Evolutionary conservation across 2,113 vertebrate genomes (phyloP).

Genomic region (Rhinoderma darwinii): DNA sequence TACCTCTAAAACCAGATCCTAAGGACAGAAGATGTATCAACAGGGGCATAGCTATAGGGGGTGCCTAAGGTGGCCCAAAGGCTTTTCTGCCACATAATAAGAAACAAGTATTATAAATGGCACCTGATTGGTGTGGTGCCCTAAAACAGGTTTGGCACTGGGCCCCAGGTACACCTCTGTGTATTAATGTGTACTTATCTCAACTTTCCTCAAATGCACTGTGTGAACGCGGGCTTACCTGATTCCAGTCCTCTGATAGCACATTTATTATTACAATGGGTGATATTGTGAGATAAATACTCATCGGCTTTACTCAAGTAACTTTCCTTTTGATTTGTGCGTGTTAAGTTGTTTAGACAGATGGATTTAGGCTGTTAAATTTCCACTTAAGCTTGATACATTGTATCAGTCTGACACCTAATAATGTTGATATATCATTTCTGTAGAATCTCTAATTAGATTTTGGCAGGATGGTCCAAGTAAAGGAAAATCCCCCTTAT

Average conservation of each 20-base stretch:
- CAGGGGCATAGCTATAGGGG: too few species aligned
- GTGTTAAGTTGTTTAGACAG: slow-evolving; percentile 74
- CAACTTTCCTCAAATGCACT: too few species aligned
- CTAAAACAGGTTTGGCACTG: too few species aligned
- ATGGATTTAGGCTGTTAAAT: slow-evolving; percentile 81
- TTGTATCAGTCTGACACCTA: slow-evolving; percentile 85
- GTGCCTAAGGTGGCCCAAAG: too few species aligned
- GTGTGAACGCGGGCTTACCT: slow-evolving; percentile 42
- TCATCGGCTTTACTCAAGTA: slow-evolving; percentile 64
- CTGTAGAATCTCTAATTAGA: slow-evolving; percentile 93
- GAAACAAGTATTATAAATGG: too few species aligned
- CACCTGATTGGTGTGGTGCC: too few species aligned
- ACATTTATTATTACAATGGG: slow-evolving; percentile 59
- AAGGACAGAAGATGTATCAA: not conserved
- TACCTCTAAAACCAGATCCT: not conserved
- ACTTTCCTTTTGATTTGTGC: slow-evolving; percentile 70
- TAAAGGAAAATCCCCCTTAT: slow-evolving; percentile 75
- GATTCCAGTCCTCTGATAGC: slow-evolving; percentile 58
- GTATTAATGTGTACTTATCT: too few species aligned
- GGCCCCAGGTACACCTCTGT: too few species aligned
- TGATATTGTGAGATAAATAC: slow-evolving; percentile 64
- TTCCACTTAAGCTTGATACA: slow-evolving; percentile 81
- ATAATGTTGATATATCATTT: slow-evolving; percentile 89
- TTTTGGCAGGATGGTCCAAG: slow-evolving; percentile 83
- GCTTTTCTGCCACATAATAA: too few species aligned